Evolutionary conservation across 2,797 vertebrate species (phyloP).

Genomic region (Platyrinchus mystaceus): DNA sequence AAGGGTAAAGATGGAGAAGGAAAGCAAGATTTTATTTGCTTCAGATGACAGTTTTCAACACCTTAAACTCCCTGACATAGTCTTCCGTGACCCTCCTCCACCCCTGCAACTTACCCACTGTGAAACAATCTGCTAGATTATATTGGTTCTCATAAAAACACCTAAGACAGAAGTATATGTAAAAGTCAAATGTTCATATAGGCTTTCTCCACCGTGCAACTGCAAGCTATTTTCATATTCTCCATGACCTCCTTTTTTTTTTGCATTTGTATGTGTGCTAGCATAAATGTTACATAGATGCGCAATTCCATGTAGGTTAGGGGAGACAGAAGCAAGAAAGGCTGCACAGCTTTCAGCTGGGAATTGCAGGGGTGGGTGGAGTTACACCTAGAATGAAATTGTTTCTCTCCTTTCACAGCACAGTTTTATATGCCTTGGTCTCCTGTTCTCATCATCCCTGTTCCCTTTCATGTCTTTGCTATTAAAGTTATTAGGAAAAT

Average conservation of each 20-base stretch:
- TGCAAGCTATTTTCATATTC: background rate
- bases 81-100: background rate
- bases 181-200: background rate
- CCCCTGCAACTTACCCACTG: background rate
- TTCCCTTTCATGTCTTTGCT: conserved; percentile 31
- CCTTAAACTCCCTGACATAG: background rate
- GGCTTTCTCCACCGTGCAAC: background rate
- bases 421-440: background rate
- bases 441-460: background rate
- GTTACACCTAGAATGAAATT: background rate
- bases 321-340: background rate
- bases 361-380: background rate
- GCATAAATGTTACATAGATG: background rate
- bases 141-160: background rate
- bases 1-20: background rate
- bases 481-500: conserved; percentile 61
- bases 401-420: background rate
- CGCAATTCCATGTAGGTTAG: background rate
- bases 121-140: background rate
- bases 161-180: background rate
- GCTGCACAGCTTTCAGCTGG: background rate
- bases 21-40: background rate
- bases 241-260: background rate
- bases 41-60: background rate
- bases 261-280: background rate